Base-by-base conservation (phyloP, 2,888 invertebrate genomes). In the Phorcus lineatus region DNA sequence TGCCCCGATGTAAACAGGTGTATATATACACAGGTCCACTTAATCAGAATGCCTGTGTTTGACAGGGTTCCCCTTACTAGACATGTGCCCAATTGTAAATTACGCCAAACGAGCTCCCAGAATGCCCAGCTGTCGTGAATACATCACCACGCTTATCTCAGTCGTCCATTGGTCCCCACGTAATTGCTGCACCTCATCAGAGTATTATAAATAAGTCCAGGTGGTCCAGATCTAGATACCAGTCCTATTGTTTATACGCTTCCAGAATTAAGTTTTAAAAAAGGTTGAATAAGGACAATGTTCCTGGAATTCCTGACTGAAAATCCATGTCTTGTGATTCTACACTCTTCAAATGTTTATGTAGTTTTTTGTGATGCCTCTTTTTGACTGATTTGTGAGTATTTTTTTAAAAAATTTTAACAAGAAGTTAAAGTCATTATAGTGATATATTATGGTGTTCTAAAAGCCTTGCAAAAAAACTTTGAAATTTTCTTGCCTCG, bases 41-140 rank as follows among this genome's bases (percentile, higher is more conserved):
- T 36, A 19, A 36, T 70, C 70, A 36, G 70, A 31, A 16, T 70
- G 28, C 19, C 40, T 70, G 11, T 40, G 70, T 70, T 36, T 70
- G 70, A 70, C 70, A 70, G 70, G 70, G 40, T 31, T 70, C 70
- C 11, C 36, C 70, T 70, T 70, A n/a, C 31, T 36, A 28, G 40
- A 70, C 70, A 70, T 70, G 70, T 70, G 70, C 70, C 70, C 70
- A 70, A 70, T 40, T 70, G 70, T 70, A 70, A 70, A 70, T 70
- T 70, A 70, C 70, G 70, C 70, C 70, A 70, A 70, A 70, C 70
- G 31, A 70, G 70, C 36, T 31, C 70, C 40, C 70, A 70, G 28
- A 70, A 36, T n/a, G 13, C 40, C 31, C 70, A 70, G 70, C 70
- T 70, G 70, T 70, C 36, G 36, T 36, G 36, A 31, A 70, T 70